Percentiles rank a stretch among this genome's conserved stretches.
Conservation (phyloP, 2,797 vertebrate genomes). For the Silurus aristotelis region DNA sequence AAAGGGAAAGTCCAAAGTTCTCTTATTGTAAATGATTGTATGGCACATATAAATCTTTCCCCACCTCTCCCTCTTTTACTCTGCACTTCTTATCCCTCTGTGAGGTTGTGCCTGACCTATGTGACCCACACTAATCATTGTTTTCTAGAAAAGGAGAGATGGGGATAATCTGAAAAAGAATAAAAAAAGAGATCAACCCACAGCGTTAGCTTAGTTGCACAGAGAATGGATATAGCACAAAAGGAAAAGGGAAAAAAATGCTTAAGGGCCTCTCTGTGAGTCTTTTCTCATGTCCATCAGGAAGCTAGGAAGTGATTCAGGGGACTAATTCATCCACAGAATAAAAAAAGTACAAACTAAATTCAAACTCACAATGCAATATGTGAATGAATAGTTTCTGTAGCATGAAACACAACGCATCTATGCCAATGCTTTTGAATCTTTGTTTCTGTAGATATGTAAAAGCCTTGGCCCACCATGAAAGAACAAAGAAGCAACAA, state of each 20-base stretch:
- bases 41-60: constrained; percentile 28
- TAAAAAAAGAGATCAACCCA: constrained; percentile 38
- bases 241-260: constrained; percentile 34
- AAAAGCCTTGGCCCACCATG: constrained; percentile 58
- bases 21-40: constrained; percentile 34
- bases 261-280: constrained; percentile 24
- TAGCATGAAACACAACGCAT: constrained; percentile 21
- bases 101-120: constrained; percentile 41
- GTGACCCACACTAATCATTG: constrained; percentile 42
- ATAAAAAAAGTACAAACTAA: constrained; percentile 9
- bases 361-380: constrained; percentile 10
- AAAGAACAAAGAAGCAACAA: constrained; percentile 61
- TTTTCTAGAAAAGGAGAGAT: constrained; percentile 36
- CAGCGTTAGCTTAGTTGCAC: constrained; percentile 34
- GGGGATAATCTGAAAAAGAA: constrained; percentile 40
- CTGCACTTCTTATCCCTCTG: constrained; percentile 40
- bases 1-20: constrained; percentile 52
- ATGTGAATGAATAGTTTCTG: constrained; percentile 28
- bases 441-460: constrained; percentile 55
- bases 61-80: constrained; percentile 11
- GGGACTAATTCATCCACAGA: constrained; percentile 22
- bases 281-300: constrained; percentile 38
- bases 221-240: constrained; percentile 39
- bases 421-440: constrained; percentile 45
- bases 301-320: constrained; percentile 25